phyloP scores from a whole-genome alignment of 2,888 invertebrate species.

The Caenorhabditis plicata region DNA sequence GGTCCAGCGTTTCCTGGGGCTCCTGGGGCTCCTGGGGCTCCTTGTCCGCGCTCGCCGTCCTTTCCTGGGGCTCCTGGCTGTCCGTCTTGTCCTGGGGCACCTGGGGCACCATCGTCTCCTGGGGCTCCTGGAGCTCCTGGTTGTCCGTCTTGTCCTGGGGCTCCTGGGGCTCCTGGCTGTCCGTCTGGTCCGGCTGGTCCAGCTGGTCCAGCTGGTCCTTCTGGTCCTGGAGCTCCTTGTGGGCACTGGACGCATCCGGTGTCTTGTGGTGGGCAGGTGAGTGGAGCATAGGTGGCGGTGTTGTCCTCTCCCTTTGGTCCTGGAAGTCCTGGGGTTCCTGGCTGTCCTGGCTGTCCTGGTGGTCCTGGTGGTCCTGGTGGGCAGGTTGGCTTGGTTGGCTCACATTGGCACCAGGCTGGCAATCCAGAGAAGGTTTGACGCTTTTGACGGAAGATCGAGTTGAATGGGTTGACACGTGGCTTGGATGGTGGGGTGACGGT shows the following conservation, averaged over 20 bases:
- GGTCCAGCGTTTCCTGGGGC: slow-evolving; percentile 39
- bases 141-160: slow-evolving; percentile 53
- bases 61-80: slow-evolving; percentile 47
- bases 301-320: slow-evolving; percentile 55
- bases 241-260: slow-evolving; percentile 59
- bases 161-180: slow-evolving; percentile 49
- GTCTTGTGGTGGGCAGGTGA: slow-evolving; percentile 49
- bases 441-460: slow-evolving; percentile 62
- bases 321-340: slow-evolving; percentile 46
- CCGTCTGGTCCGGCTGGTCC: slow-evolving; percentile 57
- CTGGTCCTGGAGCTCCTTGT: slow-evolving; percentile 54
- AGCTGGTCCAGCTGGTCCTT: slow-evolving; percentile 49
- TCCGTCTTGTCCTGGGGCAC: slow-evolving; percentile 49
- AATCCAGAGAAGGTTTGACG: slow-evolving; percentile 53
- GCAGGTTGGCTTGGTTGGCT: slow-evolving; percentile 56
- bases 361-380: slow-evolving; percentile 54
- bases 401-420: slow-evolving; percentile 62
- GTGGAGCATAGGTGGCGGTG: slow-evolving; percentile 47
- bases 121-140: slow-evolving; percentile 40
- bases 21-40: slow-evolving; percentile 33
- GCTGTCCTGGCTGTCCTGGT: slow-evolving; percentile 43
- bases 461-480: slow-evolving; percentile 54
- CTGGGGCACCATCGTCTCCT: slow-evolving; percentile 54
- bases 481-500: slow-evolving; percentile 61
- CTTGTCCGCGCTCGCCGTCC: slow-evolving; percentile 38